These are phyloP conservation scores for Megathymus violae DNA, from an alignment of 1,140 invertebrate genomes.

Conservation along the genomic window DNA sequence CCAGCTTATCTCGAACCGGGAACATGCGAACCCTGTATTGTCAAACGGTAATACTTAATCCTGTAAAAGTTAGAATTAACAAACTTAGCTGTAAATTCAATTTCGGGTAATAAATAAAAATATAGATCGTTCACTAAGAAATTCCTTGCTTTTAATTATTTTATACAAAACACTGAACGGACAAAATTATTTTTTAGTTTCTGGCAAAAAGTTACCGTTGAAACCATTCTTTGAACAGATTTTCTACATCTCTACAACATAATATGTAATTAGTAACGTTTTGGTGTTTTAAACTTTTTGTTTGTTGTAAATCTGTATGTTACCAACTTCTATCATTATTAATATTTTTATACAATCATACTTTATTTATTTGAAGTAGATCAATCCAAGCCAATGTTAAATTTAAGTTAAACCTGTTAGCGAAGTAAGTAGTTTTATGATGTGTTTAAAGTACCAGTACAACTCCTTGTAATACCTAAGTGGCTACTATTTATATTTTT, in stretches of 20 bases:
- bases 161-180: neutral
- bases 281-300: neutral
- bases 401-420: neutral
- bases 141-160: neutral
- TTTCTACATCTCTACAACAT: too few species aligned
- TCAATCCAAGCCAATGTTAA: neutral
- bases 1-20: slow-evolving; percentile 84
- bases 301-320: neutral
- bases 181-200: neutral
- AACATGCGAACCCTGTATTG: slow-evolving; percentile 85
- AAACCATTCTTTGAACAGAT: neutral
- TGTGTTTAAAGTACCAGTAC: neutral
- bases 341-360: neutral
- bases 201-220: neutral
- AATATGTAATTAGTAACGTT: neutral
- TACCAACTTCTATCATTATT: neutral
- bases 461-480: slow-evolving; percentile 1
- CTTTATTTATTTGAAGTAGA: neutral
- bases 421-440: neutral
- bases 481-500: slow-evolving; percentile 37
- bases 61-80: neutral
- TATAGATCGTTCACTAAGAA: neutral
- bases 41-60: slow-evolving; percentile 66
- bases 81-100: neutral
- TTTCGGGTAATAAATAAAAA: slow-evolving; percentile 10